phyloP scores from a whole-genome alignment of 2,113 vertebrate species.

The Oophaga pumilio region DNA sequence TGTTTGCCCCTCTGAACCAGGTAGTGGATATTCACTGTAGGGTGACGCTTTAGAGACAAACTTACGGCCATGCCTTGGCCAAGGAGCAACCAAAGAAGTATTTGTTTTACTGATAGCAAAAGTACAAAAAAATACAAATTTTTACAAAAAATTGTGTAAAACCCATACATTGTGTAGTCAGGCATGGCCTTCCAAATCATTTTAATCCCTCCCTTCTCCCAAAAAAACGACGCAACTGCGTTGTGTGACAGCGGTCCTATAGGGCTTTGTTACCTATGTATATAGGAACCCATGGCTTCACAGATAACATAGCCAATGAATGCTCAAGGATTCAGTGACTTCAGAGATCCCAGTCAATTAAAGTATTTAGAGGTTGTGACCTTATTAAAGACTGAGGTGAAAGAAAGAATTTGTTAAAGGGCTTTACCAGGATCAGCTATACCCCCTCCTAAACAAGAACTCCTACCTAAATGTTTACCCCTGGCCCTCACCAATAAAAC shows the following conservation, averaged over 20 bases:
- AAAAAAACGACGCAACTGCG: background rate
- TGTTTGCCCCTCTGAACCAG: background rate
- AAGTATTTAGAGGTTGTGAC: background rate
- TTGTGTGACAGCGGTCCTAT: background rate
- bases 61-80: background rate
- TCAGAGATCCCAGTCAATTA: background rate
- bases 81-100: background rate
- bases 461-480: no score
- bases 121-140: background rate
- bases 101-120: background rate
- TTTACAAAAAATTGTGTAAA: background rate
- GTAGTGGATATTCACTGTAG: no score
- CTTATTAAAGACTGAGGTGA: background rate
- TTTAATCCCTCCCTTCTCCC: no score
- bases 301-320: background rate
- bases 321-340: background rate
- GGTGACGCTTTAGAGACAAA: background rate
- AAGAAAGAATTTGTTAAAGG: background rate
- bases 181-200: background rate
- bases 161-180: background rate
- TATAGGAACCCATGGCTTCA: background rate
- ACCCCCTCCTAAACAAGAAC: no score
- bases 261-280: background rate
- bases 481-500: no score
- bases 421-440: background rate